phyloP scores from a whole-genome alignment of 2,888 invertebrate species.

The Stegophylla sp. region DNA sequence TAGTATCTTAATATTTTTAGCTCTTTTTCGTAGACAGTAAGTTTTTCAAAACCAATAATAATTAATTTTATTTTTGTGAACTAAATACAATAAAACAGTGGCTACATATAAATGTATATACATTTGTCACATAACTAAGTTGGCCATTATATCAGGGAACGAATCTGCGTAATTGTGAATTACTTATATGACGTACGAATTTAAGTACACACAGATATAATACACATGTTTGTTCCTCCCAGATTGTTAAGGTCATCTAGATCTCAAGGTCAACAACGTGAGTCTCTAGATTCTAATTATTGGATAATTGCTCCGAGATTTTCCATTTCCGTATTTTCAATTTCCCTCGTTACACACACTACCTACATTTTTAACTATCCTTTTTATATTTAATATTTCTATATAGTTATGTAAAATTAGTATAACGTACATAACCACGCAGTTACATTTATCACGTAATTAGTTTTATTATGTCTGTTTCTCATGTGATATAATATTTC shows the following conservation, averaged over 20 bases:
- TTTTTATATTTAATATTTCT: not conserved
- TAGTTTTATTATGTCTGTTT: not conserved
- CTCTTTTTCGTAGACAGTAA: too few species aligned
- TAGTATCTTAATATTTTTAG: too few species aligned
- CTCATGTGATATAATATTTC: too few species aligned
- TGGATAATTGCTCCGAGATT: not conserved
- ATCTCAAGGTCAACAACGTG: slow-evolving; percentile 25
- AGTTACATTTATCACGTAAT: not conserved
- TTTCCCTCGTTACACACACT: not conserved
- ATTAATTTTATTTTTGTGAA: not conserved
- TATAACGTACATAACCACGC: not conserved
- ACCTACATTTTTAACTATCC: not conserved
- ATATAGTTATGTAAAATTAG: not conserved
- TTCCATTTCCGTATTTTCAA: slow-evolving; percentile 46
- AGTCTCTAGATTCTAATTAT: slow-evolving; percentile 11
- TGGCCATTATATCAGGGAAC: not conserved
- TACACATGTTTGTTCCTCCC: slow-evolving; percentile 1
- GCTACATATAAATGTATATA: not conserved
- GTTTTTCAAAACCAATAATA: too few species aligned
- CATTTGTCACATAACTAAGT: not conserved
- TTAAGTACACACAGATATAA: not conserved
- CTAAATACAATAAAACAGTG: not conserved
- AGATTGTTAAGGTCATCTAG: slow-evolving; percentile 32
- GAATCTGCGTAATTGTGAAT: not conserved
- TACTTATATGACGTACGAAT: slow-evolving; percentile 14